Evolutionary conservation across 2,888 invertebrate species (phyloP).

Genomic region (Eustalomyia histrio): DNA sequence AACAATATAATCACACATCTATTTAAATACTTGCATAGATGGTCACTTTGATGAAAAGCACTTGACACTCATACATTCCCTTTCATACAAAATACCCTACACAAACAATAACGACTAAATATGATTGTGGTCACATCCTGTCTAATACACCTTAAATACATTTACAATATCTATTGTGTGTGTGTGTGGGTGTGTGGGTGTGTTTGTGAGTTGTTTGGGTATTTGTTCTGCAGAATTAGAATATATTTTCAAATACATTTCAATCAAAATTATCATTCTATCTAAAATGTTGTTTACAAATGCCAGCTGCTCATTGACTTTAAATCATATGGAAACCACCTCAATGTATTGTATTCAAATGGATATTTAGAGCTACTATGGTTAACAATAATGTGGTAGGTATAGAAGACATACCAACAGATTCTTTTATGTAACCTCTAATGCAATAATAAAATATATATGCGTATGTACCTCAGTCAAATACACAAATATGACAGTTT

Average conservation of each 20-base stretch:
- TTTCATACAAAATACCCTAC: neutral
- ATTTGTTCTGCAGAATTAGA: neutral
- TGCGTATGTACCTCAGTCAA: too few relatives aligned
- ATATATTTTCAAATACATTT: constrained; percentile 6
- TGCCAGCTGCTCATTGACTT: constrained; percentile 19
- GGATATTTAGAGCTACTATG: neutral
- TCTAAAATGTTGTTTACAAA: constrained; percentile 17
- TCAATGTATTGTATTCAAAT: neutral
- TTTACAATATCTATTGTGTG: neutral
- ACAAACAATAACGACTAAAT: neutral
- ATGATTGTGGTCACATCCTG: constrained; percentile 24
- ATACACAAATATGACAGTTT: too few relatives aligned
- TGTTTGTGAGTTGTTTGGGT: neutral
- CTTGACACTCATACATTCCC: neutral
- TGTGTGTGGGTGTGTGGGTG: neutral
- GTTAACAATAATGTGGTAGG: neutral
- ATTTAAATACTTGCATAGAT: constrained; percentile 6
- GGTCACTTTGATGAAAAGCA: constrained; percentile 16
- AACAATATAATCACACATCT: constrained; percentile 14
- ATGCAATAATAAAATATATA: too few relatives aligned
- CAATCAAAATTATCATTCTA: constrained; percentile 37
- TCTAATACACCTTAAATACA: neutral
- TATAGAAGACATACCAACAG: neutral
- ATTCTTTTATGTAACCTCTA: too few relatives aligned
- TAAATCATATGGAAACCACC: constrained; percentile 45